These are phyloP conservation scores for Tetrapedia diversipes DNA, from an alignment of 2,888 invertebrate species.

Conservation along the genomic window DNA sequence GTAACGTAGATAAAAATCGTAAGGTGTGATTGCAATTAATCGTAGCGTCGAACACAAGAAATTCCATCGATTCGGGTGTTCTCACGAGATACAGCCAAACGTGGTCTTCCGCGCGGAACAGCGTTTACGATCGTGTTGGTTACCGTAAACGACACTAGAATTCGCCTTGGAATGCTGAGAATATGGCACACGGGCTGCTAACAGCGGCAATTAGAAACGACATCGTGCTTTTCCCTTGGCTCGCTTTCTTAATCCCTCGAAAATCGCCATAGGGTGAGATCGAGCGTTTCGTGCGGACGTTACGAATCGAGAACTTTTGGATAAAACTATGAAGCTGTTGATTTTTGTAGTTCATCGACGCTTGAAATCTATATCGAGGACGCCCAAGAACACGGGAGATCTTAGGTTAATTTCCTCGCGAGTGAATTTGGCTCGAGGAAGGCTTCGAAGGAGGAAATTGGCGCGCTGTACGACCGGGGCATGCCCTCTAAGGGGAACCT, in stretches of 20 bases:
- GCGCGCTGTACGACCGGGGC: neutral
- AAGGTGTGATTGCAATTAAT: neutral
- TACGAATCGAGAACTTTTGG: no score
- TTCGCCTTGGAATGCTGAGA: conserved; percentile 9
- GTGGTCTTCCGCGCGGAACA: conserved; percentile 8
- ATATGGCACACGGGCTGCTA: neutral
- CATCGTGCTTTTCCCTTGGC: neutral
- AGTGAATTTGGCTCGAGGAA: neutral
- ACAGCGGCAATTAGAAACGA: neutral
- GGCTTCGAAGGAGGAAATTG: conserved; percentile 40
- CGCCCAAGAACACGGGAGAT: no score
- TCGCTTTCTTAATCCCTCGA: no score
- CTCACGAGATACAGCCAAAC: neutral
- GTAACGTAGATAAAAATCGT: neutral
- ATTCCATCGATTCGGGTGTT: neutral
- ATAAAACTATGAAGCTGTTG: no score
- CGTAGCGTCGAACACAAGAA: neutral
- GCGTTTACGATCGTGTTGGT: conserved; percentile 14
- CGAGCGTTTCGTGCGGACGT: no score
- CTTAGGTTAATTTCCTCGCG: neutral
- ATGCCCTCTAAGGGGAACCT: conserved; percentile 17
- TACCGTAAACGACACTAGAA: conserved; percentile 26
- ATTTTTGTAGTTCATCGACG: no score
- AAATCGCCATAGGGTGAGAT: no score
- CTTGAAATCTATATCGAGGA: no score